Conservation (phyloP, 2,888 invertebrate genomes). For the Aethes cnicana region DNA sequence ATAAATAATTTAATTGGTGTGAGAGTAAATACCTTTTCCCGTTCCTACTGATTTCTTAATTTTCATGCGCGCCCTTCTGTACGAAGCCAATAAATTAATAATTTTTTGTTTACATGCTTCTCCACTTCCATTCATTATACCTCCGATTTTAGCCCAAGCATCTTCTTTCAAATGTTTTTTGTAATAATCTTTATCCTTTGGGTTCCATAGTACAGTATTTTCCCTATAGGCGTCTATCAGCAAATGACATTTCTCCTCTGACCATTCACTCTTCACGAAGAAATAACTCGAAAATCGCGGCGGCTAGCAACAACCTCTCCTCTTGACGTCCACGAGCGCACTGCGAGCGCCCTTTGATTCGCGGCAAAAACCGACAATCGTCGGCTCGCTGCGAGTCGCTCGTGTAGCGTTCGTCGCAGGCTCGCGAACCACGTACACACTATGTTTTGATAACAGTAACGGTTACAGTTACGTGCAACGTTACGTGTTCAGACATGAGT, state of each 20-base stretch:
- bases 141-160: constrained; percentile 4
- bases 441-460: no score
- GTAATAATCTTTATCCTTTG: constrained; percentile 1
- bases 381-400: neutral
- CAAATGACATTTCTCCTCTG: constrained; percentile 15
- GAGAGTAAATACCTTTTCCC: no score
- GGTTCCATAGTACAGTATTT: constrained; percentile 2
- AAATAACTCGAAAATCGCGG: neutral
- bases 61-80: no score
- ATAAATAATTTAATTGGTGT: no score
- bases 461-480: no score
- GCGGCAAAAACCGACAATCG: constrained; percentile 31
- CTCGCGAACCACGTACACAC: neutral
- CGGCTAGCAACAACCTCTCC: constrained; percentile 5
- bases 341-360: constrained; percentile 31
- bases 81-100: constrained; percentile 1
- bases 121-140: constrained; percentile 11
- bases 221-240: constrained; percentile 16
- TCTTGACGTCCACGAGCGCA: constrained; percentile 30
- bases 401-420: neutral
- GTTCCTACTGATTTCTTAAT: no score
- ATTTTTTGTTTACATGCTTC: neutral
- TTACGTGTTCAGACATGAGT: no score
- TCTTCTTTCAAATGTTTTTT: constrained; percentile 10
- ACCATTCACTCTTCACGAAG: constrained; percentile 10